Percentiles rank a stretch among this genome's conserved stretches.
Evolutionary conservation across 2,113 vertebrate species (phyloP).

Genomic region (Maccullochella peelii): DNA sequence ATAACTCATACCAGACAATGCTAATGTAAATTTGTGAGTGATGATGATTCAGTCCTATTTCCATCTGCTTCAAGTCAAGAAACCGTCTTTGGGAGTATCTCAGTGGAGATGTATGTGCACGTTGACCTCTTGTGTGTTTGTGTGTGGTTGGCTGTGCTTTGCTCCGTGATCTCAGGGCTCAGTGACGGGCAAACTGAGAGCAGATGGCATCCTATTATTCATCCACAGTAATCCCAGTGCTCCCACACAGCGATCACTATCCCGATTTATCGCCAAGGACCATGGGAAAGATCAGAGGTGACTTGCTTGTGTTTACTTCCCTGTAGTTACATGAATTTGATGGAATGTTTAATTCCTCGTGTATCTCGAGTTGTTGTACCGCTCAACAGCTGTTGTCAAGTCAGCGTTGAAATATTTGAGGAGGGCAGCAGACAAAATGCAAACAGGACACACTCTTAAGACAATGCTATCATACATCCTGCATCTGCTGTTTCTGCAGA

Average conservation of each 20-base stretch:
- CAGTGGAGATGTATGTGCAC: conserved; percentile 3
- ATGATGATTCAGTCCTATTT: conserved; percentile 33
- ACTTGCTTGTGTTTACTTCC: conserved; percentile 10
- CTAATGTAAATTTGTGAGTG: conserved; percentile 21
- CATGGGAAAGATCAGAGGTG: conserved; percentile 61
- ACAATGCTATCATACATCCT: conserved; percentile 56
- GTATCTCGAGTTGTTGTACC: not conserved
- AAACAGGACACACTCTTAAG: conserved; percentile 41
- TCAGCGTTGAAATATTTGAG: not conserved
- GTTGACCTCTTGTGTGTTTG: not conserved
- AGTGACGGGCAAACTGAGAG: conserved; percentile 28
- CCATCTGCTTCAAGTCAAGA: conserved; percentile 56
- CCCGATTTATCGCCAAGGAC: conserved; percentile 26
- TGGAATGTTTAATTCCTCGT: not conserved
- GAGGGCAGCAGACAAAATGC: conserved; percentile 29
- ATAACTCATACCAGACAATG: conserved; percentile 2
- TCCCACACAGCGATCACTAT: conserved; percentile 23
- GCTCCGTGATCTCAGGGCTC: conserved; percentile 37
- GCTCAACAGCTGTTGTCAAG: conserved; percentile 25
- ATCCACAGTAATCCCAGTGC: conserved; percentile 33
- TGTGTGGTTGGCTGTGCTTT: conserved; percentile 43
- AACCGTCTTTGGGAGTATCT: not conserved
- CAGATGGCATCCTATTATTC: conserved; percentile 51
- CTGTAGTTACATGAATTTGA: not conserved
- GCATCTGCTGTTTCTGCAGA: conserved; percentile 33